Conservation (phyloP, 2,797 vertebrate species). For the Acanthurus leucopareius region DNA sequence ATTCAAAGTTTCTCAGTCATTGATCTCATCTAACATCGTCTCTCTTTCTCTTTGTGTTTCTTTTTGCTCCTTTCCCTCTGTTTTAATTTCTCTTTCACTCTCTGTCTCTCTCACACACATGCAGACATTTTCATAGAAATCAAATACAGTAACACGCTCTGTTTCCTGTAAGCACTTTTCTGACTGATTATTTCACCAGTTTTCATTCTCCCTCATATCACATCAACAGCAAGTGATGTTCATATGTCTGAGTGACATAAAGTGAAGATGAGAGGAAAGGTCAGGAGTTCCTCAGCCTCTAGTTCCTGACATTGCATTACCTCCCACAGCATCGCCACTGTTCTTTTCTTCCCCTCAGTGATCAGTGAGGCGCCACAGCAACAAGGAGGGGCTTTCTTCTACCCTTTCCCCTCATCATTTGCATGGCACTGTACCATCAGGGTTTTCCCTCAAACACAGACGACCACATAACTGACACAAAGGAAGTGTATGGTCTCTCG, state of each 20-base stretch:
- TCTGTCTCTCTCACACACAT: conserved; percentile 6
- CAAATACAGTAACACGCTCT: not conserved
- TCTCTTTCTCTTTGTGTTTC: not conserved
- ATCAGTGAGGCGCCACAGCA: conserved; percentile 35
- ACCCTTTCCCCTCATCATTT: conserved; percentile 66
- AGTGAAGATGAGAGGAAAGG: conserved; percentile 69
- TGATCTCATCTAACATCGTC: not conserved
- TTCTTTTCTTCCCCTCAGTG: conserved; percentile 53
- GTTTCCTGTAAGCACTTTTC: conserved; percentile 41
- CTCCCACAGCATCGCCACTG: conserved; percentile 53
- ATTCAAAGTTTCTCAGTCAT: not conserved
- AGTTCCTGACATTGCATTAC: conserved; percentile 70
- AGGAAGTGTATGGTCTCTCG: not conserved
- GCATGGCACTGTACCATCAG: conserved; percentile 50
- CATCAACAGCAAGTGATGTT: conserved; percentile 35
- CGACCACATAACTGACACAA: conserved; percentile 5
- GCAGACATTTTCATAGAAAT: not conserved
- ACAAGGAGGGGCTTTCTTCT: conserved; percentile 67
- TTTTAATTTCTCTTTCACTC: conserved; percentile 59
- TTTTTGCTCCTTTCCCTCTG: not conserved
- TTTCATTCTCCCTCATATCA: conserved; percentile 32
- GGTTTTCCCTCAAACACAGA: conserved; percentile 67
- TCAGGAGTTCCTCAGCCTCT: conserved; percentile 75
- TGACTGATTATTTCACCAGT: conserved; percentile 14
- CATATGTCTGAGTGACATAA: conserved; percentile 53